These are phyloP conservation scores for Apodemus sylvaticus DNA, from an alignment of 2,113 vertebrate genomes.

Conservation along the genomic window DNA sequence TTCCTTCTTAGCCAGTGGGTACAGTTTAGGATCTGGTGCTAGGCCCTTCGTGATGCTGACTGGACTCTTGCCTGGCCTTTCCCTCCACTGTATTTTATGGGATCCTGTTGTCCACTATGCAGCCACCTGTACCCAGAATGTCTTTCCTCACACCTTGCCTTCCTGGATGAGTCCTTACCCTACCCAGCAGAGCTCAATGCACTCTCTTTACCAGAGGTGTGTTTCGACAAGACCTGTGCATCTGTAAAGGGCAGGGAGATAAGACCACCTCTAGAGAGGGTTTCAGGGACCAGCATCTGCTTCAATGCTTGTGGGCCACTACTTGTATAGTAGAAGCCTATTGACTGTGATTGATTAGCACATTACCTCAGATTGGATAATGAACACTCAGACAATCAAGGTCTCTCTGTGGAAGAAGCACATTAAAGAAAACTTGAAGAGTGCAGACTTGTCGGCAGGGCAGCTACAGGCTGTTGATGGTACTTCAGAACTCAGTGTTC, in stretches of 20 bases:
- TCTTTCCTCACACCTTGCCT: background rate
- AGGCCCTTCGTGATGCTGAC: background rate
- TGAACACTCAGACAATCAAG: background rate
- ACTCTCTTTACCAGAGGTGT: no score
- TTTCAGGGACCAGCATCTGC: background rate
- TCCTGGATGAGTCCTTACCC: background rate
- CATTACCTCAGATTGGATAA: background rate
- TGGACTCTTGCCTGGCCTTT: no score
- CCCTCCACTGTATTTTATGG: rapidly evolving
- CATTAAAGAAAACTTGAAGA: background rate
- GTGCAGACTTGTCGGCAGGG: background rate
- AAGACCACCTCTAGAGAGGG: background rate
- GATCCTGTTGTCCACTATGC: background rate
- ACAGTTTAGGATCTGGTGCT: background rate
- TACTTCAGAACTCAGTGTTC: background rate
- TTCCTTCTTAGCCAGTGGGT: background rate
- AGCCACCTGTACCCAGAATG: background rate
- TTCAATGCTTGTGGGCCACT: background rate
- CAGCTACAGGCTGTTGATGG: background rate
- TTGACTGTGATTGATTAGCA: background rate
- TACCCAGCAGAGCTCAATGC: background rate
- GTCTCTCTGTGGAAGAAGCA: background rate
- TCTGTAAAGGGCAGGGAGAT: background rate
- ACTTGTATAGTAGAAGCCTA: background rate
- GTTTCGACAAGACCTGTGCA: background rate